Conservation (phyloP, 2,797 vertebrate species). For the Sebastiscus albofasciatus region DNA sequence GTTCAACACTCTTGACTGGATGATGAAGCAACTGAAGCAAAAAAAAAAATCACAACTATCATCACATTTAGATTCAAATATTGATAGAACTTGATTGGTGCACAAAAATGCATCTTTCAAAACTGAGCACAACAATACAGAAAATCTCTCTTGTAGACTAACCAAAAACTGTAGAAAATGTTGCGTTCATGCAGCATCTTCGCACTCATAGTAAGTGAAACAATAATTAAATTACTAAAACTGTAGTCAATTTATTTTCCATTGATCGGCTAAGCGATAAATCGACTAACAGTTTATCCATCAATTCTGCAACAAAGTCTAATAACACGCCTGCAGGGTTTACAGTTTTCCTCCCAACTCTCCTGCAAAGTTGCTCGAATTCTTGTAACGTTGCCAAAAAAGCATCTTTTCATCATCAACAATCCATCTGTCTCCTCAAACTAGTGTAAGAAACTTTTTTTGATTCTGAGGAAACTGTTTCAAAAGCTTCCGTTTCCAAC, state of each 20-base stretch:
- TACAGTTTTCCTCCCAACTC: background rate
- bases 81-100: background rate
- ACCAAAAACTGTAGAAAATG: background rate
- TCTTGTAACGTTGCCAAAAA: background rate
- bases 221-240: background rate
- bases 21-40: background rate
- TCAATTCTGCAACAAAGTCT: background rate
- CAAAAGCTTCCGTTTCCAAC: constrained; percentile 1
- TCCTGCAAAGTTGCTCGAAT: background rate
- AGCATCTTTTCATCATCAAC: background rate
- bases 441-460: background rate
- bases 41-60: background rate
- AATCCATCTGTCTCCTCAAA: background rate
- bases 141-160: background rate
- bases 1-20: background rate
- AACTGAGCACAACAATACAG: background rate
- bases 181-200: background rate
- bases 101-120: background rate
- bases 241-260: background rate
- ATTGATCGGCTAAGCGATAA: background rate
- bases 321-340: background rate
- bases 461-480: background rate
- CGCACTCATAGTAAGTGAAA: background rate
- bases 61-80: background rate
- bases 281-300: background rate